Evolutionary conservation across 2,113 vertebrate species (phyloP).

Genomic region (Ellobius talpinus): DNA sequence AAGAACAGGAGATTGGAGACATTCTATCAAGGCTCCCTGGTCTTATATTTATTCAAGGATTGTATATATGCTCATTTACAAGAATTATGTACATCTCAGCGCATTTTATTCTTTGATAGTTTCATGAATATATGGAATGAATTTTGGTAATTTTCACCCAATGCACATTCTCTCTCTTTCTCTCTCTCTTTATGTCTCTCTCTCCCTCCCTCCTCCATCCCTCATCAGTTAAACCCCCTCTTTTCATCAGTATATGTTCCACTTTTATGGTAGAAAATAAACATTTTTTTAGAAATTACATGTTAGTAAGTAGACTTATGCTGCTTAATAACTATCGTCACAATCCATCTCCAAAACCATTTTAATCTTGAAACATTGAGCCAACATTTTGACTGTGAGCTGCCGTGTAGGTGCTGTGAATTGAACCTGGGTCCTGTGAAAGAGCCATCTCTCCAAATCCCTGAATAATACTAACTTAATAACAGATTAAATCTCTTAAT

Average conservation of each 20-base stretch:
- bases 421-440: neutral
- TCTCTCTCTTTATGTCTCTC: neutral
- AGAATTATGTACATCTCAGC: neutral
- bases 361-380: neutral
- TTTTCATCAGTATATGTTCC: neutral
- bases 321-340: neutral
- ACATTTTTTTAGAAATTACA: neutral
- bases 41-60: neutral
- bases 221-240: no score
- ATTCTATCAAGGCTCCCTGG: neutral
- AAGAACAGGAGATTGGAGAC: neutral
- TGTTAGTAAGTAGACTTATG: neutral
- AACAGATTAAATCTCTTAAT: neutral
- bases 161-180: neutral
- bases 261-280: neutral
- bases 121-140: neutral
- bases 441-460: neutral
- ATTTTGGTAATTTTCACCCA: neutral
- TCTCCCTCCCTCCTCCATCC: neutral
- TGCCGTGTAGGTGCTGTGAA: neutral
- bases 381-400: neutral
- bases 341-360: neutral
- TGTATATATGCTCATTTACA: neutral
- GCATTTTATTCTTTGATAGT: neutral
- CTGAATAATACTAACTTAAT: neutral